phyloP scores from a whole-genome alignment of 2,113 vertebrate species.

The Podarcis raffonei region DNA sequence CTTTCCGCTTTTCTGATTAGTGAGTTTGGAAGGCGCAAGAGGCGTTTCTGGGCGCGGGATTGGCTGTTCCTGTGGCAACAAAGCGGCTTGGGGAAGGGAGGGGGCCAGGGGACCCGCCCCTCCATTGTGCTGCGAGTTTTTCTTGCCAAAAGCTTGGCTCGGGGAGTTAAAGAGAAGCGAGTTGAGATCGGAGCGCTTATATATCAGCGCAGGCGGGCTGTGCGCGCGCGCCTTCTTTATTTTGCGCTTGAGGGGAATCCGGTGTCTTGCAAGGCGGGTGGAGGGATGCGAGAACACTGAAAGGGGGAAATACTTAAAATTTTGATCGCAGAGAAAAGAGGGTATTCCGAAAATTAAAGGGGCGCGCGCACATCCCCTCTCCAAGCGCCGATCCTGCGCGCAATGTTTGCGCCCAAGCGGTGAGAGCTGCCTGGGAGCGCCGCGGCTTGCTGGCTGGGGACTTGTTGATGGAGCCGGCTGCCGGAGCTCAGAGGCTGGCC shows the following conservation, averaged over 20 bases:
- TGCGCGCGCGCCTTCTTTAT: not conserved
- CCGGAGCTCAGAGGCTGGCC: not conserved
- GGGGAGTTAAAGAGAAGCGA: not conserved
- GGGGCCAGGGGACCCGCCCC: conserved; percentile 17
- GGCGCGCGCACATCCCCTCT: no score
- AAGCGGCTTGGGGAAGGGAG: conserved; percentile 50
- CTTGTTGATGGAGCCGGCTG: not conserved
- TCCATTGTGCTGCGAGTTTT: conserved; percentile 61
- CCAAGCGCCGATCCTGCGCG: not conserved
- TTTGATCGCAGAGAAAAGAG: no score
- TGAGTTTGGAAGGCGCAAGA: conserved; percentile 3
- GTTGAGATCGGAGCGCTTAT: not conserved
- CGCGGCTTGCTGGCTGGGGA: not conserved
- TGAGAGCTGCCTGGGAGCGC: not conserved
- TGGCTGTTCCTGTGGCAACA: conserved; percentile 66
- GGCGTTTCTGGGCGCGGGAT: not conserved
- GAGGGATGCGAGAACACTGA: not conserved
- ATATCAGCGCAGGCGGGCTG: not conserved
- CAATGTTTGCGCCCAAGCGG: not conserved
- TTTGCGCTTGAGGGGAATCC: no score
- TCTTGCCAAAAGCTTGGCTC: not conserved
- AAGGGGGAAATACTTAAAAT: no score
- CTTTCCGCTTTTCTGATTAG: not conserved
- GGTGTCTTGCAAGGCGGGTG: not conserved
- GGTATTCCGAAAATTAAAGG: no score